phyloP scores from a whole-genome alignment of 2,797 vertebrate species.

The Notolepis coatsorum region DNA sequence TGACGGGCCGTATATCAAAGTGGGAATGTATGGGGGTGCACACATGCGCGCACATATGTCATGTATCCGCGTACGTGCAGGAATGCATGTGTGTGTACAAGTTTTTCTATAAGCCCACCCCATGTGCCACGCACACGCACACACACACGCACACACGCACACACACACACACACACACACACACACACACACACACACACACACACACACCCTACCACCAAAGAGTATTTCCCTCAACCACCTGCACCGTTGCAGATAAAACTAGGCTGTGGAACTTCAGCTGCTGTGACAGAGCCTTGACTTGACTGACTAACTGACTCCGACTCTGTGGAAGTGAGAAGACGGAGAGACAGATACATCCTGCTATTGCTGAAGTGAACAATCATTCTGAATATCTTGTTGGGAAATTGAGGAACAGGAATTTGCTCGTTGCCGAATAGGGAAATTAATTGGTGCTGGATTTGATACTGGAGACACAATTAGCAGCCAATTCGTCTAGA shows the following conservation, averaged over 20 bases:
- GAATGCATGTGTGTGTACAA: not conserved
- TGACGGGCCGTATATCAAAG: too few species aligned
- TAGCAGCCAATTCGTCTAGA: too few species aligned
- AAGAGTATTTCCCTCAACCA: conserved; percentile 14
- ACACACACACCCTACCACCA: not conserved
- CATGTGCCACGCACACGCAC: not conserved
- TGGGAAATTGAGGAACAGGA: too few species aligned
- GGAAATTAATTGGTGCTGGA: too few species aligned
- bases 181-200: not conserved
- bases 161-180: not conserved
- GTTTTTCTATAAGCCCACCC: not conserved
- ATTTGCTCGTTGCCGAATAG: too few species aligned
- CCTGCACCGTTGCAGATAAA: conserved; percentile 75
- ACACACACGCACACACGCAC: not conserved
- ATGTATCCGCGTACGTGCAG: not conserved
- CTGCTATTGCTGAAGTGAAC: too few species aligned
- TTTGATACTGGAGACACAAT: too few species aligned
- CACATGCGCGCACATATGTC: not conserved
- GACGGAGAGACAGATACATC: not conserved
- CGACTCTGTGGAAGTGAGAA: not conserved
- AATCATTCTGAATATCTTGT: too few species aligned
- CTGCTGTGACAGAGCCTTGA: conserved; percentile 29
- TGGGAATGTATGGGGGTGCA: not conserved
- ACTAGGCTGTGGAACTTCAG: conserved; percentile 50
- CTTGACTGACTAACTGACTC: not conserved